Evolutionary conservation across 2,888 invertebrate genomes (phyloP).

Genomic region (Epistrophella euchroma): DNA sequence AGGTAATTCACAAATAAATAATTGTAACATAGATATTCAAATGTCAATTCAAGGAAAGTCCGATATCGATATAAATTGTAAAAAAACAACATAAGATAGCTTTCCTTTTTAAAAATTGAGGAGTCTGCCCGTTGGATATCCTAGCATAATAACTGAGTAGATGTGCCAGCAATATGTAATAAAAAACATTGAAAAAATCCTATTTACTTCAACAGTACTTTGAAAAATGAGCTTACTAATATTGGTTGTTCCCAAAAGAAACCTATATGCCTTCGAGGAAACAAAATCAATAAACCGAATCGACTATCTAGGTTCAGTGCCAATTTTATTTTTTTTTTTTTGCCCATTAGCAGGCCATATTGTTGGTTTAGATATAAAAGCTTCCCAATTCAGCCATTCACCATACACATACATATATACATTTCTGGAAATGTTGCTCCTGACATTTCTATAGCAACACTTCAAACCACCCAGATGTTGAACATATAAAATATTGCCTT

Average conservation of each 20-base stretch:
- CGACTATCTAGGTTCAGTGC: conserved; percentile 27
- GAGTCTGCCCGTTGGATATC: too few relatives aligned
- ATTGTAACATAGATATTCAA: too few relatives aligned
- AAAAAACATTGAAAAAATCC: not conserved
- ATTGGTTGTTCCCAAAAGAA: not conserved
- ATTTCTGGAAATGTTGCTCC: conserved; percentile 41
- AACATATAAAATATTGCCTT: conserved; percentile 45
- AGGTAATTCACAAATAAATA: too few relatives aligned
- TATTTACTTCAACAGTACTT: not conserved
- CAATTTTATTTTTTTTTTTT: conserved; percentile 40
- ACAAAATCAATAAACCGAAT: conserved; percentile 51
- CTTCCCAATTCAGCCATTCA: conserved; percentile 47
- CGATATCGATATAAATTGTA: too few relatives aligned
- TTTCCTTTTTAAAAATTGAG: too few relatives aligned
- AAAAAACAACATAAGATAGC: too few relatives aligned
- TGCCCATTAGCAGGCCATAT: conserved; percentile 60
- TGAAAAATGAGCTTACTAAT: not conserved
- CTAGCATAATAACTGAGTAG: too few relatives aligned
- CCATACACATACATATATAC: not conserved
- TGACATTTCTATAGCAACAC: conserved; percentile 54
- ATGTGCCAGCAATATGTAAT: too few relatives aligned
- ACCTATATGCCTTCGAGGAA: not conserved
- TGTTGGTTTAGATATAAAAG: conserved; percentile 43
- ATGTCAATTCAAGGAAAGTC: too few relatives aligned
- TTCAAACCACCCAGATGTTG: conserved; percentile 50